These are phyloP conservation scores for Myotis pilosus DNA, from an alignment of 2,797 vertebrate genomes.

Conservation along the genomic window DNA sequence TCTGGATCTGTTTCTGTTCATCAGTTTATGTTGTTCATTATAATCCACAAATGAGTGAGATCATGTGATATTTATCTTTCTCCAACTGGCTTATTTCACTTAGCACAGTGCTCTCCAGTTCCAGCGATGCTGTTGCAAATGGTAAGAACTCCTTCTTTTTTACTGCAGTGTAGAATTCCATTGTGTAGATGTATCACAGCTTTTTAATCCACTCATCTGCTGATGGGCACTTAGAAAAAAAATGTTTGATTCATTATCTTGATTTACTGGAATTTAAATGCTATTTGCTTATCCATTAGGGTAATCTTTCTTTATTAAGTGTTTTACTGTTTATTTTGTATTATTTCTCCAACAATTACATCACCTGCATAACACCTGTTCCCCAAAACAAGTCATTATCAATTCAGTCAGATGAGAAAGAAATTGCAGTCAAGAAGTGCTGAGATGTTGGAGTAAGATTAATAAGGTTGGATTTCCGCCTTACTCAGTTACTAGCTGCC, in stretches of 20 bases:
- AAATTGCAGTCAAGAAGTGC: background rate
- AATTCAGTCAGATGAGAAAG: background rate
- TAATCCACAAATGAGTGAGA: no score
- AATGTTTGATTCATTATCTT: background rate
- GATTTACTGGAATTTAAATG: background rate
- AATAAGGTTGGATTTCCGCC: background rate
- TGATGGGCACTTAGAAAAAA: no score
- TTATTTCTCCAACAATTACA: background rate
- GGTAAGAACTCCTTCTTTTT: no score
- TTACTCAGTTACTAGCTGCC: background rate
- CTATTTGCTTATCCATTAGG: background rate
- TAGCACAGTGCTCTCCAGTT: no score
- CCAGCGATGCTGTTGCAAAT: no score
- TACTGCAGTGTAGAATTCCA: no score
- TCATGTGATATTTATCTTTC: no score
- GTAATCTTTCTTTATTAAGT: constrained; percentile 22
- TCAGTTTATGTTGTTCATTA: no score
- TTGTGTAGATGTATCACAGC: no score
- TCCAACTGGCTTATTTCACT: no score
- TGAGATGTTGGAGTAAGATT: background rate
- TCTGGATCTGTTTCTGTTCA: no score
- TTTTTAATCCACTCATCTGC: no score
- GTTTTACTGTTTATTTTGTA: background rate
- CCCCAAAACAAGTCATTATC: background rate
- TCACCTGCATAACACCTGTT: background rate